Evolutionary conservation across 2,113 vertebrate genomes (phyloP), one percentile per base, ranked within the genome.

Genomic region (Herpailurus yagouaroundi): DNA sequence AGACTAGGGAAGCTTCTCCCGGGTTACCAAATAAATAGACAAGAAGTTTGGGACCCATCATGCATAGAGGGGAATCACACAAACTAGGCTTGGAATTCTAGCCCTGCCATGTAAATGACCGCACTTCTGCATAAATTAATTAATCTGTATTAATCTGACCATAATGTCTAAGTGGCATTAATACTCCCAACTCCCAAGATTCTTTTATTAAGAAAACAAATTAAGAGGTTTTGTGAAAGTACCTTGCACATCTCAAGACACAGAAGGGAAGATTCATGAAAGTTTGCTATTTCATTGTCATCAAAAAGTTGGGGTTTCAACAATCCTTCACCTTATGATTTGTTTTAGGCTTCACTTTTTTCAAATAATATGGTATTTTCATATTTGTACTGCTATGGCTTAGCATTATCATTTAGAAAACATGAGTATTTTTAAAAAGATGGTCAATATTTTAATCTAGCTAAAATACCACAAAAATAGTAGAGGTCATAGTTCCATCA

Each of bases 401-500:
- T 97, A 52, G 0, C 27, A 96, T 71, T 69, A 64, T 86, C 89
- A 86, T 82, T 90, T 83, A 87, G 16, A 63, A 14, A 94, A 91
- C 93, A 48, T 33, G 2, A 38, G 8, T 83, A 52, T 83, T 77
- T 94, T 82, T 0, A 4, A 82, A 89, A 79, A 38, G 63, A 55
- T 33, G 18, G 64, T 66, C 64, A 90, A 57, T 74, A 52, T 79
- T 79, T 95, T 41, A 85, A 89, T 74, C 21, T 77, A 84, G 52
- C 52, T 88, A 36, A 77, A 19, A 69, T 82, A 45, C 77, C 13
- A 74, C 41, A 91, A 76, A 85, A 96, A 63, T 9, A n/a, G 5
- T 50, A 69, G 4, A n/a, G 85, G 64, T 6, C 90, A 81, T 55
- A 55, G 23, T 96, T 94, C 95, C 71, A 95, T 96, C 80, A 96